Base-by-base conservation (phyloP, 2,888 invertebrate species). In the Seladonia tumulorum region DNA sequence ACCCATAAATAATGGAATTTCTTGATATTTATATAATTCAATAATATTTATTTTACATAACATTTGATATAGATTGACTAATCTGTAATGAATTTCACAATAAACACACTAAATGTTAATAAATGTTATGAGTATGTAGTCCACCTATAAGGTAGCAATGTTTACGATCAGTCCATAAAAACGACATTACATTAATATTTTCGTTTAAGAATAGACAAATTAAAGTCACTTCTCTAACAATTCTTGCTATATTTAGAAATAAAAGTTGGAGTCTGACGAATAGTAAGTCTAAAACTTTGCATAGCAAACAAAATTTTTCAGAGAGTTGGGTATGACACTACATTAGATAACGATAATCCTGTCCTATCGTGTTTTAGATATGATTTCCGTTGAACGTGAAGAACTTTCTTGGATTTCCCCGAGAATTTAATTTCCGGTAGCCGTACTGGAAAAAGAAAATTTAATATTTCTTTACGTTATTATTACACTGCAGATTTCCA, bases 271-370 rank as follows among this genome's bases (percentile, higher is more conserved):
- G 29, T 22, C 35, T 35, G 18, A 35, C 8, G 29, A 35, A 35
- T 66, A 66, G 22, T 22, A 10, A 35, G 35, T 35, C 4, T 8
- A 39, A 39, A 35, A 18, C 66, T 66, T 35, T 22, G 18, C 16
- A 35, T 35, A 35, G 66, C 35, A 39, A 29, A 29, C 35, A 29
- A 35, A 10, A 35, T 29, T 66, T 35, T 66, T 66, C 18, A 35
- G 22, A 66, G 66, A 66, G n/a, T n/a, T 35, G 22, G 35, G 35
- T 35, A 18, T 10, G 22, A 18, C 35, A 10, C 4, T 35, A 35
- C 10, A 39, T 16, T 68, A 76, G 35, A 39, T 68, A 68, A 77
- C 35, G 8, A 49, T 49, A 49, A 68, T 66, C 68, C 39, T n/a
- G 16, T 10, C 18, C 16, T 68, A 76, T 76, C 29, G 35, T n/a